These are phyloP conservation scores for Dysidea cf. avara DNA, from an alignment of 37 sponge, comb jelly and placozoan species.

Conservation along the genomic window DNA sequence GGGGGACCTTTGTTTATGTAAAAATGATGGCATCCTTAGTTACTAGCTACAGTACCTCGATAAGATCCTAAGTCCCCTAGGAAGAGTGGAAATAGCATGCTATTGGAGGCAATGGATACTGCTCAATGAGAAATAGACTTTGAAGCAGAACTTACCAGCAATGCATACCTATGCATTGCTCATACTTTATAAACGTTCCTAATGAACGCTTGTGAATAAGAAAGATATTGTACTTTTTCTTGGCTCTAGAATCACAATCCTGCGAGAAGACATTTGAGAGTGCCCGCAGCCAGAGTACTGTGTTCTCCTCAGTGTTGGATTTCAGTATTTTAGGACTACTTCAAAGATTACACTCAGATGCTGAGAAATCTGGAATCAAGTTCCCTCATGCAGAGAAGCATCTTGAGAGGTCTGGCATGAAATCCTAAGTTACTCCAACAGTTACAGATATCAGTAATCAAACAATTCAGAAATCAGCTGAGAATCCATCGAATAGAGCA, in stretches of 20 bases:
- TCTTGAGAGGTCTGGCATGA: constrained; percentile 17
- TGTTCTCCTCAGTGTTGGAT: constrained; percentile 51
- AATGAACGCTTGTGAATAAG: background rate
- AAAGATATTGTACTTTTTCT: constrained; percentile 18
- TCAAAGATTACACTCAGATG: constrained; percentile 37
- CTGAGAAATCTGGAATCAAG: constrained; percentile 17
- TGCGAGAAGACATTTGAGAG: constrained; percentile 36
- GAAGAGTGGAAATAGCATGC: constrained; percentile 32
- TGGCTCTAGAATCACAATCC: constrained; percentile 58
- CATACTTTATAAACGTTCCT: constrained; percentile 30
- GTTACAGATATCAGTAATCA: background rate
- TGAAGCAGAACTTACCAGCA: constrained; percentile 33
- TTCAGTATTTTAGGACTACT: constrained; percentile 47
- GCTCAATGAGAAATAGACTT: constrained; percentile 20
- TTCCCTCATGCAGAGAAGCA: constrained; percentile 24
- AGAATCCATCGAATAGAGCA: constrained; percentile 14
- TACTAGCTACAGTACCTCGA: constrained; percentile 45
- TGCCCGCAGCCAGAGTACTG: constrained; percentile 47
- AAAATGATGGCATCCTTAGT: constrained; percentile 16
- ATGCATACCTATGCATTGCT: constrained; percentile 56
- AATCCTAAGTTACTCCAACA: no score
- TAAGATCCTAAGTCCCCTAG: constrained; percentile 20
- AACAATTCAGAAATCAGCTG: constrained; percentile 3
- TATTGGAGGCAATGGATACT: constrained; percentile 54
- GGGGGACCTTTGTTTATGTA: no score